phyloP scores from a whole-genome alignment of 1,140 invertebrate genomes.

The Drusus annulatus region DNA sequence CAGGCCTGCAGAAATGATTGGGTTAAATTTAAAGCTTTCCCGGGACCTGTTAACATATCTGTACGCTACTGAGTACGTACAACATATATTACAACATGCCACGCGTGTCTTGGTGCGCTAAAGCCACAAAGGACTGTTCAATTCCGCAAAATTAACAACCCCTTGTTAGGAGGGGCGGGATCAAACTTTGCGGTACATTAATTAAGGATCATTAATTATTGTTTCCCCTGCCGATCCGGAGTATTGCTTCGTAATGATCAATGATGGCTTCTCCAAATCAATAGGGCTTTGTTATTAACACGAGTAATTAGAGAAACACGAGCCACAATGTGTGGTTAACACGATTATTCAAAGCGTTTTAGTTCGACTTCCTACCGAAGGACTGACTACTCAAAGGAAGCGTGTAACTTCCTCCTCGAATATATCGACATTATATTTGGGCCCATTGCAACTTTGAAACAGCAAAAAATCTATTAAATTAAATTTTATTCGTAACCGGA shows the following conservation, averaged over 20 bases:
- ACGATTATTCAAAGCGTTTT: slow-evolving; percentile 4
- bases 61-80: too few species aligned
- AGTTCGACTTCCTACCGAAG: neutral
- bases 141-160: slow-evolving; percentile 35
- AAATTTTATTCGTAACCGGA: too few species aligned
- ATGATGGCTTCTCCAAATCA: slow-evolving; percentile 2
- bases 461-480: too few species aligned
- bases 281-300: neutral
- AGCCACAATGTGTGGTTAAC: too few species aligned
- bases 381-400: too few species aligned
- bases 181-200: slow-evolving; percentile 41
- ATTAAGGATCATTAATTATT: slow-evolving; percentile 46
- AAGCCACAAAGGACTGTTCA: slow-evolving; percentile 37
- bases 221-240: slow-evolving; percentile 19
- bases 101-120: slow-evolving; percentile 3
- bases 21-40: too few species aligned
- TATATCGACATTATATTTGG: too few species aligned
- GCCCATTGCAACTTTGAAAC: too few species aligned
- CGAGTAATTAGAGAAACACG: neutral
- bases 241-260: slow-evolving; percentile 6
- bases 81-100: neutral
- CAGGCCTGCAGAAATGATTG: too few species aligned
- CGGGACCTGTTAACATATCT: too few species aligned
- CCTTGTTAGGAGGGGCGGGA: slow-evolving; percentile 13
- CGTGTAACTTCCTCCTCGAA: too few species aligned